Evolutionary conservation across 2,888 invertebrate genomes (phyloP), one percentile per base, ranked within the genome.

Genomic region (Junonia oenone): DNA sequence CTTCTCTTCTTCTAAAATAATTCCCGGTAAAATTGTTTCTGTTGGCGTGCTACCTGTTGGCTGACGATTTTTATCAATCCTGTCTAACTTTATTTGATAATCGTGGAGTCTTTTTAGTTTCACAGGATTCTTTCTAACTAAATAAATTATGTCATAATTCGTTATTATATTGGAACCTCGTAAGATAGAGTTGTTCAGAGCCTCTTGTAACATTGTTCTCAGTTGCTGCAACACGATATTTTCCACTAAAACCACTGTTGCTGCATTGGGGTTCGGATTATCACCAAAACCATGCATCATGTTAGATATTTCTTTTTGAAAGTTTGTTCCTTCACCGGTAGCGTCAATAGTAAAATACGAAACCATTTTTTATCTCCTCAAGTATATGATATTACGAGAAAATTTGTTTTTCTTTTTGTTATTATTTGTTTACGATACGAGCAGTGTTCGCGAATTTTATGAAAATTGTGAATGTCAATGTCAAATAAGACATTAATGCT

Each of bases 201-300:
- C 95, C 77, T 95, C 95, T 65, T 93, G 92, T n/a, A 97, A 84
- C 76, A 98, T 93, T 0, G 92, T 91, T 60, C 93, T 91, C 66
- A 98, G 91, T 80, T 98, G 97, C 65, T 95, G 94, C 51, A 95
- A 91, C 0, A 97, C 94, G 54, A 98, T 94, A 62, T 93, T 94
- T 83, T 98, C 97, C 0, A 98, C 94, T 46, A 98, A 83, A 53
- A 93, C 92, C 0, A 97, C 97, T 0, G 97, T 95, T 43, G 96
- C 96, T 0, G 93, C 91, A 38, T 95, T 92, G 0, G 98, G 97
- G 59, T 94, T 93, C 15, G 94, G 93, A 69, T 95, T 95, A 73
- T 98, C 98, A 0, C 98, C 98, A 73, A 97, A 96, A n/a, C 97
- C 97, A 68, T 96, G 95, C 97, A 97, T 96, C 93, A 97, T 97